Evolutionary conservation across 2,797 vertebrate species (phyloP).

Genomic region (Coranthus polyacanthus): DNA sequence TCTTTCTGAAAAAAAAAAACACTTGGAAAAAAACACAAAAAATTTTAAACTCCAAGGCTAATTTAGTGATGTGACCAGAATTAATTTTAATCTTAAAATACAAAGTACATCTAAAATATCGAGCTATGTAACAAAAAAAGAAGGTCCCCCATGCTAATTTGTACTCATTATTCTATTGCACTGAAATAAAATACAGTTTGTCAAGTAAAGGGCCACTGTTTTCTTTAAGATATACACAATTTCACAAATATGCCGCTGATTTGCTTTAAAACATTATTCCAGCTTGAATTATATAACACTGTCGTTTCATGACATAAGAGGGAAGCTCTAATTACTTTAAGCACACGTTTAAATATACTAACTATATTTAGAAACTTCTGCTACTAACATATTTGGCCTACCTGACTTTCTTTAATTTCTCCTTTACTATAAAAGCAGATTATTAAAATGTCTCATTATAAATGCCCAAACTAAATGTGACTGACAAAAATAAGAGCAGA

Average conservation of each 20-base stretch:
- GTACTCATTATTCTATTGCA: conserved; percentile 2
- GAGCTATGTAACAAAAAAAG: conserved; percentile 4
- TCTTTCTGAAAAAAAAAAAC: too few relatives aligned
- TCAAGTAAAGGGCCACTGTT: too few relatives aligned
- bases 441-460: too few relatives aligned
- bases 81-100: neutral
- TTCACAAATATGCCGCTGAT: too few relatives aligned
- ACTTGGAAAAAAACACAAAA: too few relatives aligned
- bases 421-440: too few relatives aligned
- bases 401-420: neutral
- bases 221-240: too few relatives aligned
- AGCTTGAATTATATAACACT: neutral
- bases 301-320: neutral
- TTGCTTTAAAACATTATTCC: neutral
- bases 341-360: neutral
- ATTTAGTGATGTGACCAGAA: too few relatives aligned
- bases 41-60: too few relatives aligned
- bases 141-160: conserved; percentile 9
- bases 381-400: neutral
- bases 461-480: neutral
- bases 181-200: conserved; percentile 23
- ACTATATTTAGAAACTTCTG: neutral
- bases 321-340: neutral
- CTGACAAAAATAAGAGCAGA: neutral
- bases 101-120: conserved; percentile 8